Base-by-base conservation (phyloP, 2,797 vertebrate genomes). In the Hippoglossus hippoglossus region DNA sequence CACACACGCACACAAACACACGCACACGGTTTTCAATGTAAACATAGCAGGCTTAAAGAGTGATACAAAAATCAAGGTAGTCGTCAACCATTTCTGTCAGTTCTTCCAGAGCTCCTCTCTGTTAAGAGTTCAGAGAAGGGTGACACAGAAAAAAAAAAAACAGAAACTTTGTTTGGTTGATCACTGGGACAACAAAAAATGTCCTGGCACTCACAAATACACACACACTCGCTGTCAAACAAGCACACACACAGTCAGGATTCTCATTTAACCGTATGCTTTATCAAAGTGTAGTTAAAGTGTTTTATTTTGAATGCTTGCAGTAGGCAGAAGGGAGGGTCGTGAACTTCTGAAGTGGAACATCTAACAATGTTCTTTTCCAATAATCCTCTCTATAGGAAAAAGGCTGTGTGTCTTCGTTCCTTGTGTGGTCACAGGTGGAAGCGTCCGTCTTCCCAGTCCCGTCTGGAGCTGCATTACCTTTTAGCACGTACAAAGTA, bases 401-500 rank as follows among this genome's bases (percentile, higher is more conserved):
- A 89, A 91, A 91, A 92, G 93, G 90, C 93, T 86, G 90, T 90
- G 85, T 85, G 91, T 94, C 84, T 94, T 80, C 86, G 54, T 90
- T 90, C 83, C 88, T 89, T 79, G 80, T 84, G 69, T 81, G 75
- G 66, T 73, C 80, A 84, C 80, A 83, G 71, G 82, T 56, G 44
- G 49, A 41, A 80, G 63, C 50, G 2, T 88, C 67, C 18, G 46
- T 79, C 74, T 47, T 75, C 41, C 64, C 54, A 53, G 31, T 68
- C 53, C 59, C 18, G 2, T 61, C 75, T 57, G 70, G 55, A 88
- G 89, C 77, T 60, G 57, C 92, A 97, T 96, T 97, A 99, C 98
- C 98, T 99, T 90, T 99, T 99, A 54, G 98, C 98, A 39, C 97
- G 95, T 68, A 99, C 98, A 87, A 99, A 99, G 94, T 99, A 99